Conservation (phyloP, 2,888 invertebrate species). For the Dasysyrphus albostriatus region DNA sequence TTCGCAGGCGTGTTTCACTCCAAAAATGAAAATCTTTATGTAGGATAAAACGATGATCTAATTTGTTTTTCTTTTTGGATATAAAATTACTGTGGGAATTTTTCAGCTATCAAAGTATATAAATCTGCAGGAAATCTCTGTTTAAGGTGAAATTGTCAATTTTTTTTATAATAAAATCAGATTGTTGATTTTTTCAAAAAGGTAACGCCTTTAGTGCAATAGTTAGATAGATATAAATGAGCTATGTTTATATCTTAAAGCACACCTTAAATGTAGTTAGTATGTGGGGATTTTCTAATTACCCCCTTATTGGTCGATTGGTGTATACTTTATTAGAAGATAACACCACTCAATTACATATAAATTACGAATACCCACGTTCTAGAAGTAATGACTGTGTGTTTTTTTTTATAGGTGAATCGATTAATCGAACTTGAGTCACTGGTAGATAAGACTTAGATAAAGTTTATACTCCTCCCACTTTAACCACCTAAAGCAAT, state of each 20-base stretch:
- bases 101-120: neutral
- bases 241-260: slow-evolving; percentile 12
- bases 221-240: neutral
- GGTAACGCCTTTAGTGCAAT: slow-evolving; percentile 49
- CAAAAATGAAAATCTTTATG: slow-evolving; percentile 19
- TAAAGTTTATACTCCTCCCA: slow-evolving; percentile 23
- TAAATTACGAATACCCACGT: slow-evolving; percentile 46
- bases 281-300: slow-evolving; percentile 52
- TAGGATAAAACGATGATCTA: slow-evolving; percentile 22
- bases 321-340: slow-evolving; percentile 35
- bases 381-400: slow-evolving; percentile 27
- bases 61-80: slow-evolving; percentile 67
- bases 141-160: slow-evolving; percentile 31
- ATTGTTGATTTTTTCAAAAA: neutral
- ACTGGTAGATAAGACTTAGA: slow-evolving; percentile 9
- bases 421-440: slow-evolving; percentile 49
- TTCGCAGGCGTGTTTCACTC: slow-evolving; percentile 49
- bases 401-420: slow-evolving; percentile 38
- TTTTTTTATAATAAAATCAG: neutral
- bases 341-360: slow-evolving; percentile 59
- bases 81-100: slow-evolving; percentile 48
- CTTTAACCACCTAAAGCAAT: neutral
- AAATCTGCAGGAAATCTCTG: slow-evolving; percentile 32
- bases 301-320: slow-evolving; percentile 29
- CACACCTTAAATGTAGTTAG: slow-evolving; percentile 28